Conservation (phyloP, 2,113 vertebrate genomes). For the Serinus canaria region DNA sequence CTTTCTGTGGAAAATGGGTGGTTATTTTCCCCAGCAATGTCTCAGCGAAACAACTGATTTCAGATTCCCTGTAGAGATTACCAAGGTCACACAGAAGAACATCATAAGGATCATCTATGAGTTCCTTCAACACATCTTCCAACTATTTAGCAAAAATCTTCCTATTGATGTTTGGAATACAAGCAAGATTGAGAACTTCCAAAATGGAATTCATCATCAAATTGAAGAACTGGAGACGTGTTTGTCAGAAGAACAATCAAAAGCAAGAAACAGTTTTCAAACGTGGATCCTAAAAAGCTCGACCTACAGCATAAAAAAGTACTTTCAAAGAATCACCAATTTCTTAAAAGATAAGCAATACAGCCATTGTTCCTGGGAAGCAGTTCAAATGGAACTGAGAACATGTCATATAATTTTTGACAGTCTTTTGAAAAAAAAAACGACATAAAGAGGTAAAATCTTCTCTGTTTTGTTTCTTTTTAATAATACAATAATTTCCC, state of each 20-base stretch:
- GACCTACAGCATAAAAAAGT: conserved; percentile 26
- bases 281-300: not conserved
- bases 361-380: conserved; percentile 64
- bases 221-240: conserved; percentile 22
- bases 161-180: not conserved
- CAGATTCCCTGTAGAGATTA: conserved; percentile 39
- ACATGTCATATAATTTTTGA: conserved; percentile 31
- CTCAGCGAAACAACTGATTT: conserved; percentile 30
- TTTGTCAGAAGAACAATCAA: conserved; percentile 6
- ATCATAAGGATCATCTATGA: not conserved
- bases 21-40: conserved; percentile 39
- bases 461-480: not conserved
- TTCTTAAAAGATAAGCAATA: conserved; percentile 63
- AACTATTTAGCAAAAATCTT: conserved; percentile 38
- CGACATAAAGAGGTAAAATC: not conserved
- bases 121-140: conserved; percentile 33
- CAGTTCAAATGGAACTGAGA: conserved; percentile 48
- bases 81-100: not conserved
- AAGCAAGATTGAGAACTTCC: conserved; percentile 1
- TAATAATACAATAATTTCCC: not conserved
- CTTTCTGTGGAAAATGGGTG: not conserved
- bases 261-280: not conserved
- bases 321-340: conserved; percentile 59
- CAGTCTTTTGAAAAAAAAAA: not conserved
- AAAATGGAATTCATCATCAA: conserved; percentile 35